These are phyloP conservation scores for Hippoglossus stenolepis DNA, from an alignment of 2,113 vertebrate genomes.

Conservation along the genomic window DNA sequence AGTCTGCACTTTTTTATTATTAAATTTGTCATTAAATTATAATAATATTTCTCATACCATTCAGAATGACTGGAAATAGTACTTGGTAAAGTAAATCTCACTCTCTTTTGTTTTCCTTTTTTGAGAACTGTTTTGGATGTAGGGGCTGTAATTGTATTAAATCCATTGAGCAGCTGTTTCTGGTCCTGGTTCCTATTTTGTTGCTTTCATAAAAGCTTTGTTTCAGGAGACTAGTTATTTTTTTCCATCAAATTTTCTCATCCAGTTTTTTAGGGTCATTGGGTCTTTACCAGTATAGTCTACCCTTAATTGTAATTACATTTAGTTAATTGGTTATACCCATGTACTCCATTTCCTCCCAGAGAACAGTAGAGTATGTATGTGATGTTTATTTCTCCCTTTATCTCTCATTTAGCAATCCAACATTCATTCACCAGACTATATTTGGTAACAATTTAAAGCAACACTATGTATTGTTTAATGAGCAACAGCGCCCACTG, in stretches of 20 bases:
- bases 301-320: too few species aligned
- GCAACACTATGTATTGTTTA: too few species aligned
- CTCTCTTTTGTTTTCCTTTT: too few species aligned
- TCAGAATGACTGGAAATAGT: not conserved
- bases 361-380: not conserved
- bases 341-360: too few species aligned
- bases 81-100: too few species aligned
- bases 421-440: not conserved
- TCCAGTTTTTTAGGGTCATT: not conserved
- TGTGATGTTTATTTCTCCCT: too few species aligned
- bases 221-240: not conserved
- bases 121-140: not conserved
- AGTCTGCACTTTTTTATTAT: not conserved
- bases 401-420: not conserved
- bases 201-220: not conserved
- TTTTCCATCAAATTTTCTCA: not conserved
- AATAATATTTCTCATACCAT: not conserved
- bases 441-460: too few species aligned
- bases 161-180: too few species aligned
- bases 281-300: too few species aligned
- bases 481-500: too few species aligned
- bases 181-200: too few species aligned
- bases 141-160: too few species aligned
- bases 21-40: not conserved
- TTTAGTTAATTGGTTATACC: not conserved